These are phyloP conservation scores for Gnathonemus echidnorhynchus DNA, from an alignment of 2,113 vertebrate species.

Conservation along the genomic window DNA sequence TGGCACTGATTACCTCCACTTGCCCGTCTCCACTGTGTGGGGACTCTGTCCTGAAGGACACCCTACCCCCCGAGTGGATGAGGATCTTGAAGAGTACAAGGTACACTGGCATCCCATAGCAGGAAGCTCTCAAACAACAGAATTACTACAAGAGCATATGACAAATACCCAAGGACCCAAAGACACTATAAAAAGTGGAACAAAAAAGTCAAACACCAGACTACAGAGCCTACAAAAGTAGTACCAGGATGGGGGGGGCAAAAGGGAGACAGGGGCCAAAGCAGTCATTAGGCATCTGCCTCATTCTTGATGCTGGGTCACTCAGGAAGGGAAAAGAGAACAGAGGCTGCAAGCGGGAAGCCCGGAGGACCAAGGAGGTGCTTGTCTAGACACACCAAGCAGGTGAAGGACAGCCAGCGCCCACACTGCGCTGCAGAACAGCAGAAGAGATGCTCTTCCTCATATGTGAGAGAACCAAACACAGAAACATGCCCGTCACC, in stretches of 20 bases:
- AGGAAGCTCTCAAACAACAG: neutral
- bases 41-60: neutral
- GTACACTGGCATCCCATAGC: neutral
- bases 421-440: neutral
- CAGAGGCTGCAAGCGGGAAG: neutral
- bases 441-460: neutral
- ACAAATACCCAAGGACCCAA: neutral
- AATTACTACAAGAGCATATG: neutral
- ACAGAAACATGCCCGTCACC: neutral
- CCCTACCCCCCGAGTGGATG: neutral
- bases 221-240: neutral
- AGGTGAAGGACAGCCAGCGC: neutral
- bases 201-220: neutral
- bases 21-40: neutral
- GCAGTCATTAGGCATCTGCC: neutral
- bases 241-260: neutral
- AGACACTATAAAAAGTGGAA: no score
- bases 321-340: neutral
- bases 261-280: neutral
- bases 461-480: neutral
- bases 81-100: neutral
- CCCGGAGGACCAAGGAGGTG: neutral
- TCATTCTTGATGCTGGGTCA: neutral
- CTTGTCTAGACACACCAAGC: neutral
- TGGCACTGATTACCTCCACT: neutral